phyloP scores from a whole-genome alignment of 2,888 invertebrate genomes.

The Allophyes oxyacanthae region DNA sequence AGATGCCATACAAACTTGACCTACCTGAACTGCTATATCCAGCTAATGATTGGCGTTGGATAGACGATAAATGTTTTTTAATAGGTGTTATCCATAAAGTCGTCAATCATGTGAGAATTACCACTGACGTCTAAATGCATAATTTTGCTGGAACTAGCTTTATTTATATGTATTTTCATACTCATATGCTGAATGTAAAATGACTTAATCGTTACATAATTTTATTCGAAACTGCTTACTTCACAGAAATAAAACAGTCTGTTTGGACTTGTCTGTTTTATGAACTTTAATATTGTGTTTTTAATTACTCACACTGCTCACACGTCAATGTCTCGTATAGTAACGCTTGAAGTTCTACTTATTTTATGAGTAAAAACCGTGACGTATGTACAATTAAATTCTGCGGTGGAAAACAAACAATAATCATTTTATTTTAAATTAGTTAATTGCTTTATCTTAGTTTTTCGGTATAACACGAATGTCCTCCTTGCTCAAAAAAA shows the following conservation, averaged over 20 bases:
- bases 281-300: slow-evolving; percentile 3
- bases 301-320: not conserved
- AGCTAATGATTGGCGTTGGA: slow-evolving; percentile 52
- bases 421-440: slow-evolving; percentile 31
- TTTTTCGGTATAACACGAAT: slow-evolving; percentile 8
- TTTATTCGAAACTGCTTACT: not conserved
- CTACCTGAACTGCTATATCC: slow-evolving; percentile 49
- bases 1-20: slow-evolving; percentile 67
- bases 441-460: slow-evolving; percentile 33
- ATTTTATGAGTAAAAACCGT: slow-evolving; percentile 45
- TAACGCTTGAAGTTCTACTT: slow-evolving; percentile 21
- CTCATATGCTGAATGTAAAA: slow-evolving; percentile 6
- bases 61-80: slow-evolving; percentile 47
- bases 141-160: slow-evolving; percentile 5
- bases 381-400: slow-evolving; percentile 33
- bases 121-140: slow-evolving; percentile 17
- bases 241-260: slow-evolving; percentile 3
- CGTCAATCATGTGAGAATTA: slow-evolving; percentile 37
- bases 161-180: slow-evolving; percentile 20
- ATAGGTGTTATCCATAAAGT: slow-evolving; percentile 26
- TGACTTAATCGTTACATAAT: not conserved
- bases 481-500: slow-evolving; percentile 9
- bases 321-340: slow-evolving; percentile 22
- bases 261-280: slow-evolving; percentile 7
- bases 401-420: slow-evolving; percentile 33